Conservation (phyloP, 1,140 invertebrate species). For the Hycleus phaleratus region DNA sequence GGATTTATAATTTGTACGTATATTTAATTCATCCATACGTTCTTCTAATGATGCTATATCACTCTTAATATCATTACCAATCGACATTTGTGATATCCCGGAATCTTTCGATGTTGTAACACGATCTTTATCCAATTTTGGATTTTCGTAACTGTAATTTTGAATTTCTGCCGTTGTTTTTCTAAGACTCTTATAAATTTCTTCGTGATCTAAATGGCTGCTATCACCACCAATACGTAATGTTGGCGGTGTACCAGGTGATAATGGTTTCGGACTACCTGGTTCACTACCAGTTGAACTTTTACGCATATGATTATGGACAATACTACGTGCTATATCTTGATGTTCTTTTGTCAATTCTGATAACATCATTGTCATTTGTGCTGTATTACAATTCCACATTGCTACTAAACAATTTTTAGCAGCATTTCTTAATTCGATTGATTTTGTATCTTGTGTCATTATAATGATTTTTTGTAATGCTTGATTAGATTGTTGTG, state of each 20-base stretch:
- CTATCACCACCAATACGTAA: slow-evolving; percentile 18
- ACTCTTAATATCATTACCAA: slow-evolving; percentile 41
- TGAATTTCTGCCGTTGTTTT: slow-evolving; percentile 91
- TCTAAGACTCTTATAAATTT: slow-evolving; percentile 78
- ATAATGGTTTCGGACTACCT: slow-evolving; percentile 27
- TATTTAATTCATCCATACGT: slow-evolving; percentile 44
- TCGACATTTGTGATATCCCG: slow-evolving; percentile 78
- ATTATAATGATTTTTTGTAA: slow-evolving; percentile 58
- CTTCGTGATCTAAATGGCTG: slow-evolving; percentile 60
- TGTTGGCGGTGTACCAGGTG: not conserved
- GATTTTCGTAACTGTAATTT: slow-evolving; percentile 67
- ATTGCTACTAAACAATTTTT: slow-evolving; percentile 74
- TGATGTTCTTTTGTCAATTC: slow-evolving; percentile 75
- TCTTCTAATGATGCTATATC: slow-evolving; percentile 40
- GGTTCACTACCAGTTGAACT: slow-evolving; percentile 50
- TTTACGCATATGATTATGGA: slow-evolving; percentile 72
- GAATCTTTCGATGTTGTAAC: slow-evolving; percentile 82
- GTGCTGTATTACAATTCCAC: slow-evolving; percentile 83
- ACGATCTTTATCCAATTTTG: slow-evolving; percentile 53
- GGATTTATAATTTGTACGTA: slow-evolving; percentile 21
- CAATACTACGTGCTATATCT: slow-evolving; percentile 71
- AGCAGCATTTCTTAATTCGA: slow-evolving; percentile 71
- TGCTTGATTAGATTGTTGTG: slow-evolving; percentile 51
- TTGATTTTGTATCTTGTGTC: slow-evolving; percentile 61
- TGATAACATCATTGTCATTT: slow-evolving; percentile 75